Base-by-base conservation (phyloP, 1,140 invertebrate genomes). In the Tenebrio molitor region DNA sequence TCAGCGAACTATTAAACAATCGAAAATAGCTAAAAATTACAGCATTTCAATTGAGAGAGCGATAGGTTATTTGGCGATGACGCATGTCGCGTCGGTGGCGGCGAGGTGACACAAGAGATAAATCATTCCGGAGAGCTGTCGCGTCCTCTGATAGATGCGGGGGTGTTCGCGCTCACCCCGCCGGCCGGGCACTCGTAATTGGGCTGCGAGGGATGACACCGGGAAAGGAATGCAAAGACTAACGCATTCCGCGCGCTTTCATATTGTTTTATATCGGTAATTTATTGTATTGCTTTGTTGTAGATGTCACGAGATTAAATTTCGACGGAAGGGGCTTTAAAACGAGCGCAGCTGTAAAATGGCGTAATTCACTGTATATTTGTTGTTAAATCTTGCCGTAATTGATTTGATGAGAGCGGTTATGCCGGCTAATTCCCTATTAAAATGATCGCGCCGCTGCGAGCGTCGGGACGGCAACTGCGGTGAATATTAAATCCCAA, bases 221-320 rank as follows among this genome's bases (percentile, higher is more conserved):
- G 69, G 63, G 19, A 74, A 76, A 77, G 79, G 78, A 81, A 81
- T 81, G 78, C 63, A 76, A 81, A 81, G 78, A 79, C 78, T 78
- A 74, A 66, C 77, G 73, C 73, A 75, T 80, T 80, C 78, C 76
- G 50, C 76, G 62, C 76, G 76, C 77, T 79, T 77, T 80, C 78
- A 78, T 79, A 80, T 81, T 81, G 78, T 81, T 81, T 81, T 81
- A 81, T 81, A 81, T 81, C 76, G 77, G 76, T 81, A 80, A 81
- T 81, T 81, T 81, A 81, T 81, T 76, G 79, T 80, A 78, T 76
- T 76, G 77, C 78, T 78, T 81, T 81, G 77, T 81, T 77, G 71
- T 74, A 76, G 76, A 78, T 76, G 76, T 80, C 78, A 77, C 73
- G 77, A 77, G 73, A 79, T 81, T 80, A 79, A 80, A 80, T 77